These are phyloP conservation scores for Drosophila santomea DNA, from an alignment of 1,140 invertebrate genomes.

Conservation along the genomic window DNA sequence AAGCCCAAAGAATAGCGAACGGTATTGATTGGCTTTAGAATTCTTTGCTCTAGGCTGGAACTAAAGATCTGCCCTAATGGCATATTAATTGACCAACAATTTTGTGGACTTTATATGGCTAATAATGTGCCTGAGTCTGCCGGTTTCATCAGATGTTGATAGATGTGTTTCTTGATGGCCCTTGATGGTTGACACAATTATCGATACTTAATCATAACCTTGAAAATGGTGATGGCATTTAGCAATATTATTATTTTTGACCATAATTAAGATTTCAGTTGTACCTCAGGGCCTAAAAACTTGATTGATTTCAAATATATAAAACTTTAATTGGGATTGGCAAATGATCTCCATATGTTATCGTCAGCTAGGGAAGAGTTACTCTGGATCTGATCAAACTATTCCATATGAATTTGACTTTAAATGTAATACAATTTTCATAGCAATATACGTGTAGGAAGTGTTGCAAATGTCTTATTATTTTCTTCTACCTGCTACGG, in stretches of 20 bases:
- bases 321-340: neutral
- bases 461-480: neutral
- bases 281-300: conserved; percentile 5
- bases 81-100: conserved; percentile 70
- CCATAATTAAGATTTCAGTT: conserved; percentile 28
- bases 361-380: neutral
- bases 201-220: conserved; percentile 47
- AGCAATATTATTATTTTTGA: conserved; percentile 2
- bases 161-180: conserved; percentile 41
- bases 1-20: conserved; percentile 41
- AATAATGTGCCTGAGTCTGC: conserved; percentile 38
- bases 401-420: neutral
- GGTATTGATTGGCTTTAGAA: conserved; percentile 48
- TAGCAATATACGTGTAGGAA: too few relatives aligned
- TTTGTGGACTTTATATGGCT: conserved; percentile 18
- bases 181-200: conserved; percentile 58
- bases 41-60: conserved; percentile 35
- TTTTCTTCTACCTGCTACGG: conserved; percentile 4
- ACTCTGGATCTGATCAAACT: too few relatives aligned
- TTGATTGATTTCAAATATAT: neutral
- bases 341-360: neutral
- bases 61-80: conserved; percentile 55
- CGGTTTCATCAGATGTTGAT: conserved; percentile 38
- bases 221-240: conserved; percentile 25
- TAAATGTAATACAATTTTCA: neutral